Evolutionary conservation across 2,113 vertebrate genomes (phyloP).

Genomic region (Tyrannus savana): DNA sequence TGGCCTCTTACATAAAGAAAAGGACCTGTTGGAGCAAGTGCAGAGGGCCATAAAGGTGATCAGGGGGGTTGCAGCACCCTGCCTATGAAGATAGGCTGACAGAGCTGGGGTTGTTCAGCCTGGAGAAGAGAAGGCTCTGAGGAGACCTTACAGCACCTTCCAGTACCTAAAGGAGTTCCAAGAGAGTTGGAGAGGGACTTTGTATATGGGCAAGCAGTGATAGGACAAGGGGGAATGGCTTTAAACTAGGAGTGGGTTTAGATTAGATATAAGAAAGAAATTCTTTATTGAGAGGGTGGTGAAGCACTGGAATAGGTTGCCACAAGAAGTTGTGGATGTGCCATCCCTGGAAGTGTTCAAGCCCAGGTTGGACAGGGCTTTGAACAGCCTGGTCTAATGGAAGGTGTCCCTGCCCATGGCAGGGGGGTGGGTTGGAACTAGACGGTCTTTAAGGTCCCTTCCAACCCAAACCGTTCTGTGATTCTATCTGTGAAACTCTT

Average conservation of each 20-base stretch:
- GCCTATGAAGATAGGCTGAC: neutral
- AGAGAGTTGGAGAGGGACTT: neutral
- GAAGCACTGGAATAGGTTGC: neutral
- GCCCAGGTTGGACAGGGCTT: neutral
- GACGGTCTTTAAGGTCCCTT: neutral
- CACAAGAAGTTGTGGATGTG: neutral
- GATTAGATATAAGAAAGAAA: neutral
- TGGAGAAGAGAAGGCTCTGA: neutral
- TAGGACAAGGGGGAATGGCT: neutral
- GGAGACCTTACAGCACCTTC: neutral
- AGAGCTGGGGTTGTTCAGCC: neutral
- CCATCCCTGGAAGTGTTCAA: neutral
- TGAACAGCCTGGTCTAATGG: neutral
- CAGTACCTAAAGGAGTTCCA: neutral
- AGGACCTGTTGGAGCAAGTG: neutral
- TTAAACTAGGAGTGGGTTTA: neutral
- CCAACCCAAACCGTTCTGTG: neutral
- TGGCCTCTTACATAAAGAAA: neutral
- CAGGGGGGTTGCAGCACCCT: neutral
- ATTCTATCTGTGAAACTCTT: no score
- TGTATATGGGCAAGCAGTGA: no score
- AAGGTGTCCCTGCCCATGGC: neutral
- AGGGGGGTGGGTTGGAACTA: neutral
- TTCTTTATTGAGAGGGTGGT: neutral
- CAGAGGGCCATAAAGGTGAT: neutral